phyloP scores from a whole-genome alignment of 1,140 invertebrate genomes.

The Drosophila leontia region DNA sequence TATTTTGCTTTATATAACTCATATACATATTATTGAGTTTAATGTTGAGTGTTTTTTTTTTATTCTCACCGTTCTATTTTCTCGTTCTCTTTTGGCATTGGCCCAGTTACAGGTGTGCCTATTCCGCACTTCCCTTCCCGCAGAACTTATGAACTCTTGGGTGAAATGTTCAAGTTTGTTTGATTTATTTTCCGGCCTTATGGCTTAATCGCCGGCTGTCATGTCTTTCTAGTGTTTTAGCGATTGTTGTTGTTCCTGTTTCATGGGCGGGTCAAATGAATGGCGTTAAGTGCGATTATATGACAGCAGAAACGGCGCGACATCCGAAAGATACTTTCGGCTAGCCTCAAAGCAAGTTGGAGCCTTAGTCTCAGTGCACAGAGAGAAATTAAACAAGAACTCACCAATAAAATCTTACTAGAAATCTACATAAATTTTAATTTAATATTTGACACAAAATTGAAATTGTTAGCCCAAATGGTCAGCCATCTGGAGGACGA shows the following conservation, averaged over 20 bases:
- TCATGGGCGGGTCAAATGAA: constrained; percentile 34
- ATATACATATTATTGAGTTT: constrained; percentile 34
- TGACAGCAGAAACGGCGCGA: constrained; percentile 46
- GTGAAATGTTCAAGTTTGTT: constrained; percentile 32
- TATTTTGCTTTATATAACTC: constrained; percentile 66
- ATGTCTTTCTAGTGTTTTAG: constrained; percentile 55
- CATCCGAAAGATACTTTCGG: constrained; percentile 40
- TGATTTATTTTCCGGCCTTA: constrained; percentile 49
- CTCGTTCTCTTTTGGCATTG: constrained; percentile 60
- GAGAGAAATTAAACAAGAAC: neutral
- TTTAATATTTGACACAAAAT: neutral
- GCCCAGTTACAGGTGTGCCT: constrained; percentile 74
- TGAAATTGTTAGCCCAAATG: neutral
- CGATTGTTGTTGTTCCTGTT: constrained; percentile 3
- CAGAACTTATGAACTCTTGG: constrained; percentile 59
- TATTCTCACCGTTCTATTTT: constrained; percentile 45
- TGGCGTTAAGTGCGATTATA: constrained; percentile 34
- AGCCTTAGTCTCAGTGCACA: constrained; percentile 12
- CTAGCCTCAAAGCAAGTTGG: constrained; percentile 16
- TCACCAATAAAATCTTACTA: neutral
- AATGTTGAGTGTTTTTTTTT: constrained; percentile 15
- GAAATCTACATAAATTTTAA: neutral
- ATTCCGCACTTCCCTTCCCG: constrained; percentile 6
- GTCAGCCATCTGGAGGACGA: too few relatives aligned
- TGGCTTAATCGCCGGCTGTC: constrained; percentile 70